Evolutionary conservation across 2,888 invertebrate species (phyloP), one percentile per base, ranked within the genome.

Genomic region (Dromius quadrimaculatus): DNA sequence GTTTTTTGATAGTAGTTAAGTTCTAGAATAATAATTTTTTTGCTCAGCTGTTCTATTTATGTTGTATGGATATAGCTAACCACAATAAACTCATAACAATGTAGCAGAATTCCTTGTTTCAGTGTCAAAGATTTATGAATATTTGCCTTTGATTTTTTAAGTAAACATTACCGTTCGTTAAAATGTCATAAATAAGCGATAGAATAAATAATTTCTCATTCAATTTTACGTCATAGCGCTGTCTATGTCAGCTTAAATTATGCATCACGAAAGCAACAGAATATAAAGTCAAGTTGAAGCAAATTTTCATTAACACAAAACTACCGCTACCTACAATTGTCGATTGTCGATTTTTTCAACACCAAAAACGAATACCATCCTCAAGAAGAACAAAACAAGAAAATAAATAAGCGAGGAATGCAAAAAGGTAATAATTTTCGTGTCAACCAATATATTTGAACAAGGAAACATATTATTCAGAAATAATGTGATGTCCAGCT

Each of bases 401-500:
- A 36, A 59, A 54, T 47, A 65, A 66, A 50, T 66, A 66, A 66
- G 22, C 66, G 41, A n/a, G 15, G 22, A 66, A 54, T 66, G 66
- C 66, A 54, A 66, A 66, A 41, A 36, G 66, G 66, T 66, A 38
- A 66, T 57, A 66, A 66, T 54, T 66, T 66, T 50, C 54, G 23
- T 50, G 54, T 66, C 54, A 45, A 43, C 63, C 63, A 63, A 63
- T 66, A 66, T 66, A 66, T 57, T 66, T 66, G 41, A 66, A 66
- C 66, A 66, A 66, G 66, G 66, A 66, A 66, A 66, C 66, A 66
- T 66, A 66, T 66, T 66, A 66, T 66, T 66, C 54, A 66, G 50
- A 50, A 66, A 66, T 66, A 66, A 66, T 66, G 66, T 54, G 66
- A 54, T 38, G 54, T 66, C 66, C 66, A 66, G 54, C 66, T 66